These are phyloP conservation scores for Gambusia holbrooki DNA, from an alignment of 2,113 vertebrate genomes.

Conservation along the genomic window DNA sequence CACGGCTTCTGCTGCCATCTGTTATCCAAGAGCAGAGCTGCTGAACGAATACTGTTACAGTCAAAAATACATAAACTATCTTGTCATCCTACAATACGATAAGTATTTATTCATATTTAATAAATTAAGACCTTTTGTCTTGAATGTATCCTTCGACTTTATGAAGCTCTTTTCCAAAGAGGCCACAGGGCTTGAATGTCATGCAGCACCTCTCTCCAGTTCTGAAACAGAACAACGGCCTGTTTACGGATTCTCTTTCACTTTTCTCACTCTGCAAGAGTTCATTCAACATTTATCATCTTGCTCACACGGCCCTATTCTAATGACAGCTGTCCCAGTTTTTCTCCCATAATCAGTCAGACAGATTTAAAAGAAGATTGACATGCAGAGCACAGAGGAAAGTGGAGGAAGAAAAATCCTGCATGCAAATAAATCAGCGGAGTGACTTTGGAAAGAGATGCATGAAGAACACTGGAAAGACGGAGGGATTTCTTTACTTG, in stretches of 20 bases:
- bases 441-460: not conserved
- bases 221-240: slow-evolving; percentile 78
- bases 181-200: slow-evolving; percentile 93
- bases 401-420: not conserved
- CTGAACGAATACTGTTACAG: not conserved
- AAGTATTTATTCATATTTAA: not conserved
- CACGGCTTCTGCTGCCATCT: not conserved
- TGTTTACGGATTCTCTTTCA: slow-evolving; percentile 48
- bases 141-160: slow-evolving; percentile 98
- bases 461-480: not conserved
- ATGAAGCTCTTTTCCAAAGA: slow-evolving; percentile 98
- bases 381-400: slow-evolving; percentile 9
- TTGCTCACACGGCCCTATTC: slow-evolving; percentile 31
- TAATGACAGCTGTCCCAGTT: slow-evolving; percentile 56
- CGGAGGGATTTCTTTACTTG: slow-evolving; percentile 82
- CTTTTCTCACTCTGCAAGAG: slow-evolving; percentile 23
- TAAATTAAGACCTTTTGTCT: slow-evolving; percentile 89
- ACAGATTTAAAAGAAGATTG: slow-evolving; percentile 50
- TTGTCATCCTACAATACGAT: not conserved
- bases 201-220: slow-evolving; percentile 93
- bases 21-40: not conserved
- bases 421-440: slow-evolving; percentile 4
- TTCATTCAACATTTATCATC: slow-evolving; percentile 62
- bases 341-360: slow-evolving; percentile 57
- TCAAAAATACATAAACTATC: not conserved